Evolutionary conservation across 2,113 vertebrate genomes (phyloP).

Genomic region (Laticauda colubrina): DNA sequence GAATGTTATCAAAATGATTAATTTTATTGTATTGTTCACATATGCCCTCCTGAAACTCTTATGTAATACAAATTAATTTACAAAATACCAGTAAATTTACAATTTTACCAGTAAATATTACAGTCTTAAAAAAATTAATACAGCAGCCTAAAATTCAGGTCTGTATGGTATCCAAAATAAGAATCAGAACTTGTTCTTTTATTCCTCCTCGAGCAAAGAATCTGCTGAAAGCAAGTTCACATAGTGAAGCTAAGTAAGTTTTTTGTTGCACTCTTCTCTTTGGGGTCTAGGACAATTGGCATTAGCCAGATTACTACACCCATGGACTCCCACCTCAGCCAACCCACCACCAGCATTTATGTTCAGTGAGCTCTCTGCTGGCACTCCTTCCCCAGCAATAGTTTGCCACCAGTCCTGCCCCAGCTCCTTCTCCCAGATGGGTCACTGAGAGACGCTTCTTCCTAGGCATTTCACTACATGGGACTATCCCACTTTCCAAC

Average conservation of each 20-base stretch:
- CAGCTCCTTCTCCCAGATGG: background rate
- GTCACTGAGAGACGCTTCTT: background rate
- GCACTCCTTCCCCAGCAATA: background rate
- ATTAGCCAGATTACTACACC: background rate
- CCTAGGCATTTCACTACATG: background rate
- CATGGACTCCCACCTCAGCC: background rate
- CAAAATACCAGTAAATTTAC: constrained; percentile 15
- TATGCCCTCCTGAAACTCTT: constrained; percentile 28
- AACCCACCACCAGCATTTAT: background rate
- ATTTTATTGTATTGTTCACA: constrained; percentile 32
- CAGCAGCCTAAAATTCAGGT: constrained; percentile 16
- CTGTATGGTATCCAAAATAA: constrained; percentile 13
- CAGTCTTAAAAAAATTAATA: background rate
- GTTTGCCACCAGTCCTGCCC: background rate
- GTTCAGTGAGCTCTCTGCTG: background rate
- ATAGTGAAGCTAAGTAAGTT: background rate
- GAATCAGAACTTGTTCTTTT: constrained; percentile 10
- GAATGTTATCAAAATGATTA: constrained; percentile 4
- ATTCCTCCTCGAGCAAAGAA: constrained; percentile 17
- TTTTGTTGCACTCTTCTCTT: background rate
- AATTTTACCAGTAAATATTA: constrained; percentile 6
- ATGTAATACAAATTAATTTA: constrained; percentile 2
- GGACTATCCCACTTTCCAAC: background rate
- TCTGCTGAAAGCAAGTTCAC: constrained; percentile 11
- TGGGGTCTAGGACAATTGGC: background rate